Percentiles rank a stretch among this genome's conserved stretches.
These are phyloP conservation scores for Zaprionus gabonicus DNA, from an alignment of 1,140 invertebrate genomes.

Conservation along the genomic window DNA sequence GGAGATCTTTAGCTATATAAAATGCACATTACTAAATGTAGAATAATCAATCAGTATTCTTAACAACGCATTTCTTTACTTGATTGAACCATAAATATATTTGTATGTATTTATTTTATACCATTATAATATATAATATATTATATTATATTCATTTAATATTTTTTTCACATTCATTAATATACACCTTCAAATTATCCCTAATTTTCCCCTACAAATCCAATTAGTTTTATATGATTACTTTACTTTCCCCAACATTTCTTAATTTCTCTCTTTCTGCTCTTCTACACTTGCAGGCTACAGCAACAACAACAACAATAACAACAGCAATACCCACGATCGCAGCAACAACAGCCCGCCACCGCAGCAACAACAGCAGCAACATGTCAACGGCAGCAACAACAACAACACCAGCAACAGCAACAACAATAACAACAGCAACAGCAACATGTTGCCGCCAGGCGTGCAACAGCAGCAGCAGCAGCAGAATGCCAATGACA, in stretches of 20 bases:
- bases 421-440: constrained; percentile 52
- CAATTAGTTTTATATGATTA: too few relatives aligned
- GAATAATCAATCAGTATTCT: too few relatives aligned
- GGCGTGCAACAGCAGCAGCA: constrained; percentile 52
- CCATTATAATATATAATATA: too few relatives aligned
- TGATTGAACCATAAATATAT: too few relatives aligned
- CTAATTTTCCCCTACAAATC: background rate
- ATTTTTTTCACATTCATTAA: background rate
- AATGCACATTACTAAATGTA: too few relatives aligned
- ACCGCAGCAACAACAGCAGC: constrained; percentile 63
- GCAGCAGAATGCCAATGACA: constrained; percentile 42
- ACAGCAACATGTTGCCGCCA: constrained; percentile 68
- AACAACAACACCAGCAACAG: constrained; percentile 51
- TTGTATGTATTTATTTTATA: too few relatives aligned
- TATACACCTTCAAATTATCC: background rate
- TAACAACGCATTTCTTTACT: too few relatives aligned
- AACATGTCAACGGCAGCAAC: constrained; percentile 64
- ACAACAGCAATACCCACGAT: constrained; percentile 62
- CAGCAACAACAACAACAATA: constrained; percentile 54
- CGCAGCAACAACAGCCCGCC: constrained; percentile 75
- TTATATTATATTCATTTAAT: background rate
- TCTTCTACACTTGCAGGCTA: constrained; percentile 54
- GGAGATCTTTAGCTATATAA: too few relatives aligned
- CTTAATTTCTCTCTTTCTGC: background rate
- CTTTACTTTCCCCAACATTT: too few relatives aligned